A percentile compares a stretch with the other conserved stretches of the same genome.
Evolutionary conservation across 2,797 vertebrate genomes (phyloP).

Genomic region (Onychomys leucogaster): DNA sequence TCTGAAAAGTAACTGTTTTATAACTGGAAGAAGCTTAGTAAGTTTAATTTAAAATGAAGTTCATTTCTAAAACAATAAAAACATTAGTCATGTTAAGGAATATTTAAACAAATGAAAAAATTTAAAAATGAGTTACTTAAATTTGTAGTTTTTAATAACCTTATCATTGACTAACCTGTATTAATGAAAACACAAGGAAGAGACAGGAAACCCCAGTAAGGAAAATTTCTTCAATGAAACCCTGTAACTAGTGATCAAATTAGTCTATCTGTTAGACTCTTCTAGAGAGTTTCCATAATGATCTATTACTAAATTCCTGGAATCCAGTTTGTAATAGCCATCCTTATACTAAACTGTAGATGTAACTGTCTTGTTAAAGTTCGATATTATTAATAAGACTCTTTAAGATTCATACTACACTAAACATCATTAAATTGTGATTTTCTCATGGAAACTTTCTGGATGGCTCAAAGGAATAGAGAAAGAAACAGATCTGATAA

Average conservation of each 20-base stretch:
- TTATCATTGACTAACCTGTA: background rate
- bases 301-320: constrained; percentile 73
- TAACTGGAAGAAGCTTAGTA: background rate
- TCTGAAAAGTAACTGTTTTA: background rate
- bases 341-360: no score
- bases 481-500: background rate
- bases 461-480: constrained; percentile 12
- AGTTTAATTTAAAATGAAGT: constrained; percentile 29
- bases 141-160: background rate
- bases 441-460: constrained; percentile 62
- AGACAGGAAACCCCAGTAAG: background rate
- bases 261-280: constrained; percentile 38
- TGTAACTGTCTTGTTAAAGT: no score
- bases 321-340: constrained; percentile 62
- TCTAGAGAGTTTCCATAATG: constrained; percentile 55
- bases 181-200: background rate
- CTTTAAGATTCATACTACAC: no score
- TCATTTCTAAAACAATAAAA: background rate
- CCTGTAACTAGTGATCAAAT: constrained; percentile 62
- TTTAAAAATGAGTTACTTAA: background rate
- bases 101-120: background rate
- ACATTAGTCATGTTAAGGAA: background rate
- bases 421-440: constrained; percentile 68
- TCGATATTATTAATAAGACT: no score
- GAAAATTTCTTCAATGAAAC: constrained; percentile 53